A percentile compares a stretch with the other conserved stretches of the same genome.
phyloP scores from a whole-genome alignment of 2,888 invertebrate genomes.

The Rhagium mordax region DNA sequence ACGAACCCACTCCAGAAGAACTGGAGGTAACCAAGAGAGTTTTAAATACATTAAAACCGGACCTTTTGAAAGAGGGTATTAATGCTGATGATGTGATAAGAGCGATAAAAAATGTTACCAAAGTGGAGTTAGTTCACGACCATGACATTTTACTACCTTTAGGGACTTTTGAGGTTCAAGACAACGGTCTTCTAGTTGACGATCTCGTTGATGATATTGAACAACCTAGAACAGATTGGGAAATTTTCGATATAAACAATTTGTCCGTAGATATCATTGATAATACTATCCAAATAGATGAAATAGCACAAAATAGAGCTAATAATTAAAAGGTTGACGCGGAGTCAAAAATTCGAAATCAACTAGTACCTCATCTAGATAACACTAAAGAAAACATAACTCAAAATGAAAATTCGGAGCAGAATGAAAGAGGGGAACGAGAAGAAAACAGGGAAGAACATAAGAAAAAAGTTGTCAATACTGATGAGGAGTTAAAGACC shows the following conservation, averaged over 20 bases:
- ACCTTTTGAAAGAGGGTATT: neutral
- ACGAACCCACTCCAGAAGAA: neutral
- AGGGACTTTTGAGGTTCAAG: neutral
- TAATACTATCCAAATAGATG: neutral
- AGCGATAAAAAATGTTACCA: neutral
- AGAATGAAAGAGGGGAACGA: neutral
- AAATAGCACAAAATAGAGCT: neutral
- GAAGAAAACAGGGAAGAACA: neutral
- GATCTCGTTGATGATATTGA: neutral
- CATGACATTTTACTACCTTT: neutral
- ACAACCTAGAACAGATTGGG: neutral
- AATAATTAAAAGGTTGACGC: neutral
- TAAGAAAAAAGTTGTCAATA: neutral
- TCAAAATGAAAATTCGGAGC: neutral
- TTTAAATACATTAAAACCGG: neutral
- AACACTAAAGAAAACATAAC: neutral
- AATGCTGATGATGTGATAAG: neutral
- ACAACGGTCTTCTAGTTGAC: too few relatives aligned
- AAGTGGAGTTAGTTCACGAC: neutral
- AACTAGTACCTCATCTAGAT: neutral
- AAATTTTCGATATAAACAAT: neutral
- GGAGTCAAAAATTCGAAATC: neutral
- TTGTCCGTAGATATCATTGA: neutral
- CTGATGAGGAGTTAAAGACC: neutral
- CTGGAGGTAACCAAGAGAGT: neutral